Percentiles rank a stretch among this genome's conserved stretches.
Conservation (phyloP, 2,888 invertebrate species). For the Tillus elongatus region DNA sequence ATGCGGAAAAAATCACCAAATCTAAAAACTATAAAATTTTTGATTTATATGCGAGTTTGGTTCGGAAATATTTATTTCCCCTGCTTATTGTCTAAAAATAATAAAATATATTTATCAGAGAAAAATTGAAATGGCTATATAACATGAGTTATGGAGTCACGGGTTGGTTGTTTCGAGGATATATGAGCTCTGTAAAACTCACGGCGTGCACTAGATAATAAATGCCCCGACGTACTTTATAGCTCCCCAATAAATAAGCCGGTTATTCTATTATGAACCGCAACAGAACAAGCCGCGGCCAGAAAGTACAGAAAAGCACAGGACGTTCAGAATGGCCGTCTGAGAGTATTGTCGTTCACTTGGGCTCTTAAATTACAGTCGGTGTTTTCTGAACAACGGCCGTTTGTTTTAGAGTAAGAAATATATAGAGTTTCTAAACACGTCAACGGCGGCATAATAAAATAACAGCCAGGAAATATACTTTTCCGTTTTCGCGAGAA, state of each 20-base stretch:
- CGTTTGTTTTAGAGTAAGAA: too few relatives aligned
- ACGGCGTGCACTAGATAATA: conserved; percentile 37
- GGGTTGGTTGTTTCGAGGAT: conserved; percentile 32
- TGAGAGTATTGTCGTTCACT: too few relatives aligned
- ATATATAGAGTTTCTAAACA: too few relatives aligned
- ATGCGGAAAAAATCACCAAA: background rate
- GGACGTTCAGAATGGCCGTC: too few relatives aligned
- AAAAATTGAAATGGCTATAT: conserved; percentile 33
- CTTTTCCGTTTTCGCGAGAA: too few relatives aligned
- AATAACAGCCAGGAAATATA: too few relatives aligned
- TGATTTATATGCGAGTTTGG: background rate
- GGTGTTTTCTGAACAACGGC: too few relatives aligned
- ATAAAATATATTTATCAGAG: conserved; percentile 23
- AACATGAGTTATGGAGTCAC: conserved; percentile 35
- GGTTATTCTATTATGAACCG: conserved; percentile 40
- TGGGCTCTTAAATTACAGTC: background rate
- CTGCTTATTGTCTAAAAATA: conserved; percentile 10
- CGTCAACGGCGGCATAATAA: too few relatives aligned
- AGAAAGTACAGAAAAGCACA: background rate
- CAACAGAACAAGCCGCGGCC: conserved; percentile 25
- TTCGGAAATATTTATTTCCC: background rate
- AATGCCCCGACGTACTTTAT: conserved; percentile 40
- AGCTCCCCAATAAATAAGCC: conserved; percentile 40
- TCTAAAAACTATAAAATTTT: background rate
- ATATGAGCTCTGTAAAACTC: conserved; percentile 36